Base-by-base conservation (phyloP, 2,888 invertebrate species). In the Synanthedon andrenaeformis region DNA sequence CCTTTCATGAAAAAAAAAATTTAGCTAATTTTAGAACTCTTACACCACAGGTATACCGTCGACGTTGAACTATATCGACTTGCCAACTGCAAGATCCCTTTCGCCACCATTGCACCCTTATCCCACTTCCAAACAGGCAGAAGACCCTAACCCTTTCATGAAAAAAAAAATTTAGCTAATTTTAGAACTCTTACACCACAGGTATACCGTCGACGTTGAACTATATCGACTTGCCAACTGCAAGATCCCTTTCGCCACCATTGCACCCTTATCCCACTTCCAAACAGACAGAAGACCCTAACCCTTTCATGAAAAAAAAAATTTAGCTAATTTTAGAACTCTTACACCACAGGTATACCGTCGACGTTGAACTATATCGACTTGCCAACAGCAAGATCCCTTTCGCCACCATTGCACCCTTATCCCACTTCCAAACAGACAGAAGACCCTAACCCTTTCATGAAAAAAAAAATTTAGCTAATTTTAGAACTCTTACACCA, bases 171-270 rank as follows among this genome's bases (percentile, higher is more conserved):
- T 23, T 23, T 23, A 23, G 10, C 0, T 10, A 10, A 35, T 8
- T 35, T 35, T 35, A 3, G 2, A 3, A 35, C 35, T 35, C 35
- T 35, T 3, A 35, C 35, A 35, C 35, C 8, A 57, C 74, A 75
- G 91, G 92, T 12, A 90, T 92, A 50, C 90, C 90, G 3, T 82
- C 91, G 0, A 92, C 91, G 4, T 64, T 92, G 11, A 92, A 91
- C 74, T 89, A 87, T 61, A 67, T 90, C 64, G 81, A 82, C 50
- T 74, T 90, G 35, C 52, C 53, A 0, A 66, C 73, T 17, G 51
- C 59, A 0, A 59, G 55, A n/a, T 59, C 59, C 0, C 68, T 76
- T 3, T 82, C 86, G 0, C 87, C 86, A 0, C 59, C 72, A 0
- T 65, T 88, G 2, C 61, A 65, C 0, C 87, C 88, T 0, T 87